A percentile compares a stretch with the other conserved stretches of the same genome.
Conservation (phyloP, 2,888 invertebrate species). For the Drosophila vallismaia region DNA sequence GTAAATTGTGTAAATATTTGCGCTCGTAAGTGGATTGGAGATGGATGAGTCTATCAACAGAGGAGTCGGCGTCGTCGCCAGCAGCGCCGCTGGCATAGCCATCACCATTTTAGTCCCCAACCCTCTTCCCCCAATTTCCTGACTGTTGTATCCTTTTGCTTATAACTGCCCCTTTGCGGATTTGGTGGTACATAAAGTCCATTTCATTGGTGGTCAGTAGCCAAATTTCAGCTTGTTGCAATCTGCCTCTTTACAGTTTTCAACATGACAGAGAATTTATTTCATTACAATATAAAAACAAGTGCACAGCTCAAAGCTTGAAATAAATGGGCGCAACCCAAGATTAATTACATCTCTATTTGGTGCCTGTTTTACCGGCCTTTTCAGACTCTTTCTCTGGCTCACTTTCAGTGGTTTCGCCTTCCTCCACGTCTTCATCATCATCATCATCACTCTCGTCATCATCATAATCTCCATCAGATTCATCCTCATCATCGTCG, state of each 20-base stretch:
- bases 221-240: constrained; percentile 24
- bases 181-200: too few relatives aligned
- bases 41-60: constrained; percentile 83
- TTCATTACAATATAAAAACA: constrained; percentile 26
- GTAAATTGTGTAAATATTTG: constrained; percentile 82
- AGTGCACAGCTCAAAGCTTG: constrained; percentile 29
- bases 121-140: constrained; percentile 1
- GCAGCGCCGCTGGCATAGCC: constrained; percentile 57
- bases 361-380: constrained; percentile 52
- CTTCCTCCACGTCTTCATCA: constrained; percentile 62
- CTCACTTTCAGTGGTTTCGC: constrained; percentile 56
- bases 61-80: constrained; percentile 52
- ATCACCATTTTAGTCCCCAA: constrained; percentile 28
- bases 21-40: constrained; percentile 83
- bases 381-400: constrained; percentile 57
- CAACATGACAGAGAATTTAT: constrained; percentile 35
- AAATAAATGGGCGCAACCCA: constrained; percentile 4
- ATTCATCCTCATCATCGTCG: constrained; percentile 66
- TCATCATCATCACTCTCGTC: constrained; percentile 72
- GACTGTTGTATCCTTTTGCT: constrained; percentile 4
- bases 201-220: background rate
- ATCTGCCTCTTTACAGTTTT: constrained; percentile 2
- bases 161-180: background rate
- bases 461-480: constrained; percentile 60
- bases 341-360: constrained; percentile 30